Evolutionary conservation across 1,140 invertebrate genomes (phyloP).

Genomic region (Polyergus mexicanus): DNA sequence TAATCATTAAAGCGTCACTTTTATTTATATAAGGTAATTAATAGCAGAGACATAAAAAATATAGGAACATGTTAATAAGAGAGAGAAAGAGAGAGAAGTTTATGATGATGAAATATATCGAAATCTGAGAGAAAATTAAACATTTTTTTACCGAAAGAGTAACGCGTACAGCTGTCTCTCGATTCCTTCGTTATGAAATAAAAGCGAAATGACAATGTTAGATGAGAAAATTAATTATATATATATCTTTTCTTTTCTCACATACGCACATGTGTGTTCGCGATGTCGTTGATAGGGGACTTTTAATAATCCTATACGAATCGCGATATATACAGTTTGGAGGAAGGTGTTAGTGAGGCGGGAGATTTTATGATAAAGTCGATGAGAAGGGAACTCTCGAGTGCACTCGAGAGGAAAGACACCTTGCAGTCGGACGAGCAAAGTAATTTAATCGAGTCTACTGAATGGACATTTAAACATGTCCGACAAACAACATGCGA

Average conservation of each 20-base stretch:
- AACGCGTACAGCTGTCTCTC: neutral
- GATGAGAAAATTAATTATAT: slow-evolving; percentile 13
- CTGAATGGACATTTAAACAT: slow-evolving; percentile 42
- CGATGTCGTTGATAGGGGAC: slow-evolving; percentile 38
- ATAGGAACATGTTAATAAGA: neutral
- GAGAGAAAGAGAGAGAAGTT: neutral
- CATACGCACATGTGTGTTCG: too few species aligned
- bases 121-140: neutral
- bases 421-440: slow-evolving; percentile 37
- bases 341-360: slow-evolving; percentile 28
- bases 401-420: slow-evolving; percentile 27
- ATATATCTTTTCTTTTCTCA: neutral
- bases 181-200: slow-evolving; percentile 27
- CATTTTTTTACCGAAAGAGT: neutral
- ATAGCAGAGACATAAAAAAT: neutral
- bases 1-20: neutral
- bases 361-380: slow-evolving; percentile 49
- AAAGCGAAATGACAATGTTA: neutral
- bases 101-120: neutral
- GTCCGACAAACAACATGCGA: neutral
- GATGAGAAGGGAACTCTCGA: slow-evolving; percentile 9
- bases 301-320: slow-evolving; percentile 49
- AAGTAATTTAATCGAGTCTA: slow-evolving; percentile 44
- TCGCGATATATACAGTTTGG: slow-evolving; percentile 26
- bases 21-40: neutral